Percentiles rank a stretch among this genome's conserved stretches.
These are phyloP conservation scores for Pseudococcus viburni DNA, from an alignment of 2,888 invertebrate genomes.

Conservation along the genomic window DNA sequence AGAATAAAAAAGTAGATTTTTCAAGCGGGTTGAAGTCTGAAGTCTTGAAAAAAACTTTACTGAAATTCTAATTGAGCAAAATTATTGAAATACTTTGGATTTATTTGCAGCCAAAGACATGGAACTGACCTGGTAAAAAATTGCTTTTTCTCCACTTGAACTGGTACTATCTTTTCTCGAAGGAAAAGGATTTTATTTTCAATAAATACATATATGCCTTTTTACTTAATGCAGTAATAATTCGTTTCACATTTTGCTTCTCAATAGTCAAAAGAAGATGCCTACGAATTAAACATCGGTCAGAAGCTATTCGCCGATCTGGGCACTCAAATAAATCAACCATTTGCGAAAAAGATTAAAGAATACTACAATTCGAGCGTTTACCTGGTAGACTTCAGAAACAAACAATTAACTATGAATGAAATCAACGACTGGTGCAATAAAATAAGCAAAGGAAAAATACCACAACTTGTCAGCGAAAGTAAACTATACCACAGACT, in stretches of 20 bases:
- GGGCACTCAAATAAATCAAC: slow-evolving; percentile 74
- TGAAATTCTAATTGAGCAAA: too few species aligned
- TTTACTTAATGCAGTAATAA: not conserved
- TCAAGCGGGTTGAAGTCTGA: too few species aligned
- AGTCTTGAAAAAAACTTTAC: too few species aligned
- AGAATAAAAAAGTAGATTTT: too few species aligned
- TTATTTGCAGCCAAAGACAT: too few species aligned
- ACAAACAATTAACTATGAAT: slow-evolving; percentile 74
- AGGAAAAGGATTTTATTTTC: too few species aligned
- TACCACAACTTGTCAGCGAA: slow-evolving; percentile 64
- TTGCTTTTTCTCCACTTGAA: too few species aligned
- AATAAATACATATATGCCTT: too few species aligned
- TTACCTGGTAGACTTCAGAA: slow-evolving; percentile 77
- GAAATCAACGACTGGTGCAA: slow-evolving; percentile 85
- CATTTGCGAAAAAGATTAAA: slow-evolving; percentile 77
- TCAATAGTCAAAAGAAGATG: slow-evolving; percentile 68
- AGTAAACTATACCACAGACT: slow-evolving; percentile 23
- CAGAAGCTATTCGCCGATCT: slow-evolving; percentile 78
- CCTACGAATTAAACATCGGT: slow-evolving; percentile 78
- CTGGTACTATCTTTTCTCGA: too few species aligned
- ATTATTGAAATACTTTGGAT: too few species aligned
- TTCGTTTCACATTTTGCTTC: not conserved
- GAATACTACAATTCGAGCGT: slow-evolving; percentile 80
- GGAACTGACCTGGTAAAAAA: too few species aligned
- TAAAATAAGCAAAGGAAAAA: slow-evolving; percentile 66